Conservation (phyloP, 2,113 vertebrate species). For the Syrmaticus mikado region DNA sequence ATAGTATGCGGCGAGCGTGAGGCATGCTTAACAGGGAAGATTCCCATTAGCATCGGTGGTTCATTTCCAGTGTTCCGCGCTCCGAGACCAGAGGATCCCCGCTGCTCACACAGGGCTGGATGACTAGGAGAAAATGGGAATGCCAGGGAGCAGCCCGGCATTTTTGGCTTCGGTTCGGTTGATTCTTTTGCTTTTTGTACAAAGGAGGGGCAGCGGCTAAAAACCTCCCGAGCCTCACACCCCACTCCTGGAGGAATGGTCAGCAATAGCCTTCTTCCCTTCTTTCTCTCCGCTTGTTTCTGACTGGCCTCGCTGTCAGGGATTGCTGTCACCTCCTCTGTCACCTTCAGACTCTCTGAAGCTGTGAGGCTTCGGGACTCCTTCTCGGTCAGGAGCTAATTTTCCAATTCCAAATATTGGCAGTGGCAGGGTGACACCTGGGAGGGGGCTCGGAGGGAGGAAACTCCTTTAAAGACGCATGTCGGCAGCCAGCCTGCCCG, state of each 20-base stretch:
- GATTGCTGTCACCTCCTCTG: not conserved
- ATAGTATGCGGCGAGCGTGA: not conserved
- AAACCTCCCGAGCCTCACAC: not conserved
- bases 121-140: not conserved
- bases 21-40: not conserved
- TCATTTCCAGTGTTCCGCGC: not conserved
- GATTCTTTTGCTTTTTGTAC: not conserved
- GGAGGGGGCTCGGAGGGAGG: not conserved
- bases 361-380: not conserved
- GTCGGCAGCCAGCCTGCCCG: not conserved
- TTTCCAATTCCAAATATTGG: accelerated
- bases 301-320: not conserved
- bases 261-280: not conserved
- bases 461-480: not conserved
- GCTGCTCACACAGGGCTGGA: not conserved
- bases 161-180: not conserved
- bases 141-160: not conserved
- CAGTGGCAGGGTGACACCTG: not conserved
- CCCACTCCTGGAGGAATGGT: not conserved
- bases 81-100: not conserved
- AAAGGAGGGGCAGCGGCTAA: not conserved
- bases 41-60: not conserved
- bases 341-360: not conserved
- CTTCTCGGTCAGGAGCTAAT: not conserved
- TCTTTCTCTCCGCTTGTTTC: not conserved